phyloP scores from a whole-genome alignment of 1,140 invertebrate species.

The Charaxes varanes region DNA sequence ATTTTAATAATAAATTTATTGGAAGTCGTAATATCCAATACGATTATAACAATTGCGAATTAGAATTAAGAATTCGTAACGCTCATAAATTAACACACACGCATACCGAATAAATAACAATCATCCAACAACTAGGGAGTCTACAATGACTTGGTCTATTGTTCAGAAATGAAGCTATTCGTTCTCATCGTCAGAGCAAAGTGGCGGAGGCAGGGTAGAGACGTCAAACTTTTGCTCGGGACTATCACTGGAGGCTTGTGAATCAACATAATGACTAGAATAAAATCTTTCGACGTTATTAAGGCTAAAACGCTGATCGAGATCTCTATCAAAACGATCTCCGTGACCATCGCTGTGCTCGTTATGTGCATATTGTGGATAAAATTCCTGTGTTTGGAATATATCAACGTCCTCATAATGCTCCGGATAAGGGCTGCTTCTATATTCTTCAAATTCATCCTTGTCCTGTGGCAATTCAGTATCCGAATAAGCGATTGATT shows the following conservation, averaged over 20 bases:
- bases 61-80: constrained; percentile 49
- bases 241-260: constrained; percentile 71
- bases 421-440: constrained; percentile 63
- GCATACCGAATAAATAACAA: constrained; percentile 30
- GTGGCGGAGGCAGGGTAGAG: constrained; percentile 78
- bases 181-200: constrained; percentile 79
- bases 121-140: constrained; percentile 28
- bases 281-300: constrained; percentile 67
- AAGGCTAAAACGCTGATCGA: constrained; percentile 61
- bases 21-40: constrained; percentile 51
- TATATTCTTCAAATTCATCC: constrained; percentile 61
- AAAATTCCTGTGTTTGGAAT: constrained; percentile 70
- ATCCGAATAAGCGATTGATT: constrained; percentile 63
- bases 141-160: constrained; percentile 18
- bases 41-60: constrained; percentile 52
- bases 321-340: constrained; percentile 48
- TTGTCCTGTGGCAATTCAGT: constrained; percentile 61
- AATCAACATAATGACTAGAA: constrained; percentile 67
- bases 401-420: constrained; percentile 63
- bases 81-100: constrained; percentile 32
- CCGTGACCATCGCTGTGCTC: constrained; percentile 30
- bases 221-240: constrained; percentile 81
- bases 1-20: constrained; percentile 54
- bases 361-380: constrained; percentile 67
- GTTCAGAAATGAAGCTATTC: constrained; percentile 42